These are phyloP conservation scores for Theocolax elegans DNA, from an alignment of 1,140 invertebrate genomes.

Conservation along the genomic window DNA sequence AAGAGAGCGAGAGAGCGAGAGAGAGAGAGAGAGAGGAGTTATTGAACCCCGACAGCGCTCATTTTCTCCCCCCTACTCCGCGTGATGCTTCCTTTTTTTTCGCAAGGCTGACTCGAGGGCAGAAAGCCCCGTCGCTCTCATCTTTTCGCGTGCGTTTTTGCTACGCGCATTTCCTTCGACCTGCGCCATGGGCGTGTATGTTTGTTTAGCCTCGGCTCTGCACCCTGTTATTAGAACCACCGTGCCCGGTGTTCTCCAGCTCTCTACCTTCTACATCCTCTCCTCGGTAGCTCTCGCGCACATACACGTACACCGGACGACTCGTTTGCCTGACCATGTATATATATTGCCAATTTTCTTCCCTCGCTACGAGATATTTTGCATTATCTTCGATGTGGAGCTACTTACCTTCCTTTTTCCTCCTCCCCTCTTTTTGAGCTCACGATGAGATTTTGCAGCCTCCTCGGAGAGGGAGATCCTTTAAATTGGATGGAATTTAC, in stretches of 20 bases:
- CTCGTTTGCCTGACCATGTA: too few relatives aligned
- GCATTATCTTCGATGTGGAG: constrained; percentile 31
- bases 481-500: too few relatives aligned
- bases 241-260: constrained; percentile 28
- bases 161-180: constrained; percentile 24
- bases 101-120: constrained; percentile 2
- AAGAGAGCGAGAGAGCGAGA: too few relatives aligned
- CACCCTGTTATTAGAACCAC: constrained; percentile 61
- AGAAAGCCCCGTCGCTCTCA: background rate
- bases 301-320: background rate
- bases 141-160: constrained; percentile 29
- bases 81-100: constrained; percentile 2
- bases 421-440: too few relatives aligned
- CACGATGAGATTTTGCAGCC: too few relatives aligned
- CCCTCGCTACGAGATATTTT: constrained; percentile 7
- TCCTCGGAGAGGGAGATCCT: too few relatives aligned
- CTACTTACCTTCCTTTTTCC: too few relatives aligned
- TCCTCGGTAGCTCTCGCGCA: background rate
- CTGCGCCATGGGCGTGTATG: constrained; percentile 59
- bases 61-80: constrained; percentile 19
- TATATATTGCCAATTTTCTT: too few relatives aligned
- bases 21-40: too few relatives aligned
- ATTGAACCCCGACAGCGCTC: constrained; percentile 37
- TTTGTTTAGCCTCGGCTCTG: constrained; percentile 59
- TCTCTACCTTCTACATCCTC: constrained; percentile 17